Base-by-base conservation (phyloP, 2,797 vertebrate genomes). In the Galaxias olidus region DNA sequence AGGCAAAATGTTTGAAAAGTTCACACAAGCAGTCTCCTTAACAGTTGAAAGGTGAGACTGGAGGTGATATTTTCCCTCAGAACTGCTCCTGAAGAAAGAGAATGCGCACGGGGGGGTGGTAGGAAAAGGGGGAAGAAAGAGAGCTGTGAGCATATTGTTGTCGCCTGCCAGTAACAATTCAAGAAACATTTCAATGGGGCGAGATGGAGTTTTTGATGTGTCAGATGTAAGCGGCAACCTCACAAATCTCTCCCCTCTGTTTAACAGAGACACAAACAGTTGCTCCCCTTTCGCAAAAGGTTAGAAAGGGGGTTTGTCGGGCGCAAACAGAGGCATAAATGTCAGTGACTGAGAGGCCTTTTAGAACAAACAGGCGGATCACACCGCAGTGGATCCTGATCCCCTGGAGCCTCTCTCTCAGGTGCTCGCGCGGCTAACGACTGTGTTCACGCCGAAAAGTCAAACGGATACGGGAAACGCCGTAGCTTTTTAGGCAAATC, bases 51-150 rank as follows among this genome's bases (percentile, higher is more conserved):
- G 80, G 73, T 74, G 70, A 83, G 68, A 57, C 84, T 86, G 19
- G 80, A 84, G 87, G 86, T 90, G 77, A 87, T 79, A 69, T 84
- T 84, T 84, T 69, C 66, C 30, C 69, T 78, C 78, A 68, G 57
- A 73, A 71, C 55, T 30, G 30, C 30, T 30, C 56, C 45, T 14
- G 66, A 74, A 58, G 59, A 81, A 81, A 43, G 56, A 48, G 71
- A 69, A 83, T 50, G 68, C 82, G 46, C 47, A 71, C 52, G 53
- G 59, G 74, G 18, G 43, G 17, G 30, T 13, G 18, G n/a, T 9
- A 63, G 61, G 52, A 63, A 71, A 71, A 48, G 19, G 53, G 64
- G 44, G 75, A 8, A 11, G 43, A 72, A 83, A 74, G 71, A 47
- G 56, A 73, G 68, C 81, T 73, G 48, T 70, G 51, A 78, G 76